Percentiles rank a stretch among this genome's conserved stretches.
phyloP scores from a whole-genome alignment of 2,113 vertebrate species.

The Nesoenas mayeri region DNA sequence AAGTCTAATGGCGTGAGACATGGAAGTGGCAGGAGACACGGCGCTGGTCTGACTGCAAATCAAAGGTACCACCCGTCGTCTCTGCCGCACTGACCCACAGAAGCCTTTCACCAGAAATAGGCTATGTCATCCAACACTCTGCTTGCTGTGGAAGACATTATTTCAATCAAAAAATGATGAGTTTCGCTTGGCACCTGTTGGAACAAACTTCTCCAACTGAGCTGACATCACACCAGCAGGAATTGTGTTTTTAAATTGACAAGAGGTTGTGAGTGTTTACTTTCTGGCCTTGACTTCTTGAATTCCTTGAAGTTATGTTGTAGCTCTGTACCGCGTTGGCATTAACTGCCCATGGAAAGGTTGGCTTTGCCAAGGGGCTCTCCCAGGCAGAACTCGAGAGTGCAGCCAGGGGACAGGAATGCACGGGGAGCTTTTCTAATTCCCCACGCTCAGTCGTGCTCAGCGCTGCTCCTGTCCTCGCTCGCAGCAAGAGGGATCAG shows the following conservation, averaged over 20 bases:
- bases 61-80: not conserved
- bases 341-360: too few relatives aligned
- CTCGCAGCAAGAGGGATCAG: not conserved
- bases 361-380: too few relatives aligned
- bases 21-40: not conserved
- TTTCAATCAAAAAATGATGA: accelerated
- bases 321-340: not conserved
- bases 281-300: not conserved
- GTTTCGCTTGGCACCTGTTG: not conserved
- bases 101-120: not conserved
- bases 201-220: not conserved
- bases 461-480: not conserved
- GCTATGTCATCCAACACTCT: too few relatives aligned
- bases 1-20: not conserved
- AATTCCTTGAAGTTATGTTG: not conserved
- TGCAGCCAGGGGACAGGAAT: not conserved
- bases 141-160: not conserved
- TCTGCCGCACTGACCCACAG: accelerated
- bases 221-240: accelerated
- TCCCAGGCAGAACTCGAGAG: too few relatives aligned
- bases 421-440: not conserved
- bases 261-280: not conserved
- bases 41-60: not conserved
- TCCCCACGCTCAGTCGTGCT: accelerated
- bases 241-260: not conserved